Conservation (phyloP, 2,797 vertebrate genomes). For the Rhabdophis nuchalis region DNA sequence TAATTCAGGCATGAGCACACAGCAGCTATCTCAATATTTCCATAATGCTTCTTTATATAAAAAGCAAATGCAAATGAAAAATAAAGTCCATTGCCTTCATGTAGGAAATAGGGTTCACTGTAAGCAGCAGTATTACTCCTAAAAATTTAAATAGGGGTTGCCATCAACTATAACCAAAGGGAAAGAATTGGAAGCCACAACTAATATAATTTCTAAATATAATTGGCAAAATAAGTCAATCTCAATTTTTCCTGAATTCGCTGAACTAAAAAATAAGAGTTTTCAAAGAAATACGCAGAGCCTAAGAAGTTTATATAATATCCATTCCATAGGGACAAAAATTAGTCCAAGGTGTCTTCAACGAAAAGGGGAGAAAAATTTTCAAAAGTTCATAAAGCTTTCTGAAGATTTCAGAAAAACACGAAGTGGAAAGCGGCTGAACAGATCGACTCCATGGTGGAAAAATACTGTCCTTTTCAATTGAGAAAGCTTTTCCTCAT, state of each 20-base stretch:
- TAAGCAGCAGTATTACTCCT: conserved; percentile 40
- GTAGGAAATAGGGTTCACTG: conserved; percentile 58
- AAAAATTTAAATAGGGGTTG: conserved; percentile 36
- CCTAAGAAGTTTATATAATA: conserved; percentile 46
- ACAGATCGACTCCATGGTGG: conserved; percentile 32
- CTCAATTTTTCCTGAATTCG: not conserved
- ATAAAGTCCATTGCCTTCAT: conserved; percentile 59
- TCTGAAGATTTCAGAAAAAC: conserved; percentile 41
- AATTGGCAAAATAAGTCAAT: conserved; percentile 41
- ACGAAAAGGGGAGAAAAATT: conserved; percentile 24
- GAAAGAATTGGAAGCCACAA: conserved; percentile 48
- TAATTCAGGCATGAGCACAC: conserved; percentile 37
- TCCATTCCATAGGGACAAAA: conserved; percentile 54
- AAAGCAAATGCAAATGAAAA: conserved; percentile 54
- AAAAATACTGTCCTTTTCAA: not conserved
- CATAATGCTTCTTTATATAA: conserved; percentile 51
- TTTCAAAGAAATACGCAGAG: conserved; percentile 32
- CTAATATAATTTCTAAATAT: conserved; percentile 10
- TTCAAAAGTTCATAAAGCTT: conserved; percentile 28
- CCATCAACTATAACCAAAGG: conserved; percentile 59
- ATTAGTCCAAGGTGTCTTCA: conserved; percentile 14
- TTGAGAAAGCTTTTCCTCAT: not conserved
- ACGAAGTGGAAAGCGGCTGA: conserved; percentile 35
- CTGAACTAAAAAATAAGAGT: conserved; percentile 5
- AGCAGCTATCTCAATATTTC: conserved; percentile 65